Evolutionary conservation across 2,888 invertebrate genomes (phyloP).

Genomic region (Drosophila putrida): DNA sequence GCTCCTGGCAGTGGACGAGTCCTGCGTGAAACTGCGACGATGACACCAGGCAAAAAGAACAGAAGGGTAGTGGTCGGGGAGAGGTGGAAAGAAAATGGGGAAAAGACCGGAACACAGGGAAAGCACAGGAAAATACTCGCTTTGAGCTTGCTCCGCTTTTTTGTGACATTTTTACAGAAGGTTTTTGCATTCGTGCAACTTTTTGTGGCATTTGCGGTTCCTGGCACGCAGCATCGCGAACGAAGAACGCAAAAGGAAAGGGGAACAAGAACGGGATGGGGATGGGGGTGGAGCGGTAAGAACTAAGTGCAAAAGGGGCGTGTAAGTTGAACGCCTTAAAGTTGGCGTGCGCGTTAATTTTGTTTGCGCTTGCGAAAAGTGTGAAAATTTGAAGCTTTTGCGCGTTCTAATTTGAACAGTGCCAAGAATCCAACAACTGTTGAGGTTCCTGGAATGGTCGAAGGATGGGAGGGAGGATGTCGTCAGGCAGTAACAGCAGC

Average conservation of each 20-base stretch:
- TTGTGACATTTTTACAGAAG: slow-evolving; percentile 62
- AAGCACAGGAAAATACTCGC: slow-evolving; percentile 57
- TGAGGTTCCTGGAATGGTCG: slow-evolving; percentile 10
- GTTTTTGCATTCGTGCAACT: slow-evolving; percentile 75
- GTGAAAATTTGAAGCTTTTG: slow-evolving; percentile 73
- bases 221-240: slow-evolving; percentile 50
- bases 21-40: slow-evolving; percentile 34
- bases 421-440: slow-evolving; percentile 41
- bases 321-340: slow-evolving; percentile 59
- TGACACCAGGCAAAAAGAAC: neutral
- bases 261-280: too few relatives aligned
- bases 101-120: slow-evolving; percentile 26
- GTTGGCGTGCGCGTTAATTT: slow-evolving; percentile 71
- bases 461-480: neutral
- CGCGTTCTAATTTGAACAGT: slow-evolving; percentile 66
- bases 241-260: slow-evolving; percentile 4
- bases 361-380: slow-evolving; percentile 72
- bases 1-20: slow-evolving; percentile 42
- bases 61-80: too few relatives aligned
- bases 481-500: slow-evolving; percentile 31
- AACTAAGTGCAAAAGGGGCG: slow-evolving; percentile 26
- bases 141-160: slow-evolving; percentile 57
- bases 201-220: slow-evolving; percentile 70
- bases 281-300: neutral
- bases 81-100: neutral